Base-by-base conservation (phyloP, 2,888 invertebrate species). In the Caenorhabditis panamensis region DNA sequence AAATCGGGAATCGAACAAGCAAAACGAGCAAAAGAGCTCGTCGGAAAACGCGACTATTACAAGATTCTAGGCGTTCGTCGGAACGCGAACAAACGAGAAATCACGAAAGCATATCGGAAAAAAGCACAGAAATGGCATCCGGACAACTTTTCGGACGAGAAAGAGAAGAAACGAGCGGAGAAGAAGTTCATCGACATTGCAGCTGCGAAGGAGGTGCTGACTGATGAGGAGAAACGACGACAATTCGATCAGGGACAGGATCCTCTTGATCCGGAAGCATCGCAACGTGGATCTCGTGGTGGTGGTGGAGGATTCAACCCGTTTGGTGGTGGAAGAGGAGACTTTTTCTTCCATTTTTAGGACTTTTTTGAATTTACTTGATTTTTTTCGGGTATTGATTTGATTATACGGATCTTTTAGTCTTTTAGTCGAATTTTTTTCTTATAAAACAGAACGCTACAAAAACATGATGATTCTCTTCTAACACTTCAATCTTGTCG, bases 71-170 rank as follows among this genome's bases (percentile, higher is more conserved):
- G 95, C 13, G 97, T 99, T 0, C 95, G 95, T 82, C 92, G 93
- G 90, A 94, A 94, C 64, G 98, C 99, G 2, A 94, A 93, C 54
- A 99, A 99, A 92, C 94, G 94, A 90, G 96, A 98, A 92, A 96
- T 99, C 56, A 93, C 94, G 13, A 98, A 97, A 93, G 98, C 96
- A 22, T 99, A 99, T 92, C 94, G 98, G 85, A 96, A 96, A 93
- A 94, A 95, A 68, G 99, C 99, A n/a, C 96, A 96, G 92, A 95
- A 97, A 92, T 99, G 97, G 97, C 99, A 99, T 93, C 99, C 99
- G 0, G 99, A 99, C 92, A 96, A 95, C 92, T 97, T 94, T 92
- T 94, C 93, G 66, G 94, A 93, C 66, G 95, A 95, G 82, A 95
- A 96, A 91, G 92, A 92, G 28, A 86, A 85, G 67, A 83, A 85